Conservation (phyloP, 1,140 invertebrate genomes). For the Hycleus phaleratus region DNA sequence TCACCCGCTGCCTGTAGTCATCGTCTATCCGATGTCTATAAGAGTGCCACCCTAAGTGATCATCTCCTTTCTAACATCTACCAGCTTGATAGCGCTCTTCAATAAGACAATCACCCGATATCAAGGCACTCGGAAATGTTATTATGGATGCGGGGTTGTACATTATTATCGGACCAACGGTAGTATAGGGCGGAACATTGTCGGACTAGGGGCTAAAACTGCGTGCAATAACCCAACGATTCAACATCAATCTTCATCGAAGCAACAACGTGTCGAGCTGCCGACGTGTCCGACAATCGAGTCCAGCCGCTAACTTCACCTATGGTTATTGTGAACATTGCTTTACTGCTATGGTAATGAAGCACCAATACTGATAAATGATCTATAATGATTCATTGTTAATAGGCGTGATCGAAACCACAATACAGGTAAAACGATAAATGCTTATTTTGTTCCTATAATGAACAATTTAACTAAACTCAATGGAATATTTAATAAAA, state of each 20-base stretch:
- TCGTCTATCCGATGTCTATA: neutral
- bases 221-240: slow-evolving; percentile 6
- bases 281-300: slow-evolving; percentile 2
- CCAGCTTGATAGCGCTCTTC: slow-evolving; percentile 12
- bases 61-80: slow-evolving; percentile 6
- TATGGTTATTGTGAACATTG: slow-evolving; percentile 12
- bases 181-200: slow-evolving; percentile 3
- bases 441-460: neutral
- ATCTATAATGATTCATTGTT: slow-evolving; percentile 24
- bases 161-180: slow-evolving; percentile 5
- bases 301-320: slow-evolving; percentile 3
- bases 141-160: slow-evolving; percentile 6
- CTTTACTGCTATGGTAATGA: slow-evolving; percentile 21
- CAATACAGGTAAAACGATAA: slow-evolving; percentile 14
- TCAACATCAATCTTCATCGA: neutral
- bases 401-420: slow-evolving; percentile 12
- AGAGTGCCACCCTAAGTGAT: slow-evolving; percentile 2
- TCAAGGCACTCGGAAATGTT: slow-evolving; percentile 1
- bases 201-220: slow-evolving; percentile 1
- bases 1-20: neutral
- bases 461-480: too few species aligned
- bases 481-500: too few species aligned
- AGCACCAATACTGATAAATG: slow-evolving; percentile 23
- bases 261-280: slow-evolving; percentile 1
- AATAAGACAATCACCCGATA: slow-evolving; percentile 11